These are phyloP conservation scores for Pterois miles DNA, from an alignment of 2,797 vertebrate species.

Conservation along the genomic window DNA sequence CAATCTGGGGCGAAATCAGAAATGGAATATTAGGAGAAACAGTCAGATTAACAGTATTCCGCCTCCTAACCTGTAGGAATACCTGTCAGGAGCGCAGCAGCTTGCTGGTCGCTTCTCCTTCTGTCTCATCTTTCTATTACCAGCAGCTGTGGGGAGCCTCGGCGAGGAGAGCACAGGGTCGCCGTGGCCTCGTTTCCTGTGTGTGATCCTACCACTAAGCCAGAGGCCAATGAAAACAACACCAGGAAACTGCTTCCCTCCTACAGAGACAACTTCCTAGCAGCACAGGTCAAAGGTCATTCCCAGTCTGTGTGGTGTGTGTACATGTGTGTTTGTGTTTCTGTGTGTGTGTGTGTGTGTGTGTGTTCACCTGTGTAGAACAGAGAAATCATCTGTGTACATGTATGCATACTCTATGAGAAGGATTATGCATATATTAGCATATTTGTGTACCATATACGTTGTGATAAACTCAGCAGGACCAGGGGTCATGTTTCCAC, in stretches of 20 bases:
- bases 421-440: constrained; percentile 49
- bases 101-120: constrained; percentile 37
- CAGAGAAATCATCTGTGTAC: constrained; percentile 45
- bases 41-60: neutral
- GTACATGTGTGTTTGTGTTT: constrained; percentile 23
- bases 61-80: constrained; percentile 2
- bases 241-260: constrained; percentile 6
- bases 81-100: constrained; percentile 13
- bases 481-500: constrained; percentile 45
- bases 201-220: constrained; percentile 30
- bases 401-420: constrained; percentile 31
- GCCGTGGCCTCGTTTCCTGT: constrained; percentile 14
- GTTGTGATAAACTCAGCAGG: constrained; percentile 45
- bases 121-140: constrained; percentile 71
- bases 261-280: constrained; percentile 31
- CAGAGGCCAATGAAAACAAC: constrained; percentile 56
- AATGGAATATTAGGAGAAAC: neutral
- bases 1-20: neutral
- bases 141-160: constrained; percentile 53
- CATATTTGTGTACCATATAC: constrained; percentile 41
- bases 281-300: constrained; percentile 37
- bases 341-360: too few relatives aligned
- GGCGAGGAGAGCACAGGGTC: constrained; percentile 27
- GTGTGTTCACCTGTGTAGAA: constrained; percentile 14
- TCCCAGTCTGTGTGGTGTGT: neutral